Evolutionary conservation across 2,888 invertebrate genomes (phyloP).

Genomic region (Pantelozetes paolii): DNA sequence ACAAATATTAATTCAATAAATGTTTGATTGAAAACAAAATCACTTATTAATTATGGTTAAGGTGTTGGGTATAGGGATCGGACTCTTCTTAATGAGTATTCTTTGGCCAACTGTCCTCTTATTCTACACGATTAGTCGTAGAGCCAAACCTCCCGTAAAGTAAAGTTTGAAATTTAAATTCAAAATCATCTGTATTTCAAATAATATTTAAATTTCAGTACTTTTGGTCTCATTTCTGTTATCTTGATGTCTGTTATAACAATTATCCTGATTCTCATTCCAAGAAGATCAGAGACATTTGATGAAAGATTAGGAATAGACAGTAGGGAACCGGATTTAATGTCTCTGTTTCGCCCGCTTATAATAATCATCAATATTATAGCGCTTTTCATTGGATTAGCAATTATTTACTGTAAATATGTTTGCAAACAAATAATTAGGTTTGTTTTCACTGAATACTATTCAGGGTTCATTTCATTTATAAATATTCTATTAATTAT

Average conservation of each 20-base stretch:
- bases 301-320: no score
- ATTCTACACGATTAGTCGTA: not conserved
- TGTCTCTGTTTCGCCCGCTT: constrained; percentile 2
- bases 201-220: no score
- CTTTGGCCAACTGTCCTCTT: not conserved
- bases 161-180: not conserved
- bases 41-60: constrained; percentile 26
- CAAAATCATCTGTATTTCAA: not conserved
- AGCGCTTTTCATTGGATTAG: not conserved
- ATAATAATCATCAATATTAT: constrained; percentile 7
- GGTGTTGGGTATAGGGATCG: not conserved
- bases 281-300: not conserved
- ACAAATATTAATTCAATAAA: no score
- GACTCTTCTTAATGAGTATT: constrained; percentile 1
- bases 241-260: not conserved
- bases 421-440: constrained; percentile 21
- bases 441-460: not conserved
- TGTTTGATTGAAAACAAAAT: no score
- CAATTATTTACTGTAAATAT: constrained; percentile 1
- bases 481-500: no score
- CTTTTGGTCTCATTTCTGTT: not conserved
- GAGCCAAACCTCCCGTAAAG: constrained; percentile 12
- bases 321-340: not conserved
- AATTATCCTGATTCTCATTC: constrained; percentile 9
- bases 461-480: no score